Base-by-base conservation (phyloP, 2,113 vertebrate genomes). In the Seriola quinqueradiata region DNA sequence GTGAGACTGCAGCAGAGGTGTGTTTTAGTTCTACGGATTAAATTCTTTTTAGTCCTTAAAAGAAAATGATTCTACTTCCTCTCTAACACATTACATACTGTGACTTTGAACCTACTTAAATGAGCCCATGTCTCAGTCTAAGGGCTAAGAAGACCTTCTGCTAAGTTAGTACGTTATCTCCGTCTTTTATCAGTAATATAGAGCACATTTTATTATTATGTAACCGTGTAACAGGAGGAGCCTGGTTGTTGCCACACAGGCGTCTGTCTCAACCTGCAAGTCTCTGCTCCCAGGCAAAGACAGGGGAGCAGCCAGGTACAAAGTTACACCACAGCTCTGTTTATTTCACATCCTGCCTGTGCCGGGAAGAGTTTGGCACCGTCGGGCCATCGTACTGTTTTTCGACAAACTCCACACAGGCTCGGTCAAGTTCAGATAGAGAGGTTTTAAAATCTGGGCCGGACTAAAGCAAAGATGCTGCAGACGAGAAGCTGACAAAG, bases 231-330 rank as follows among this genome's bases (percentile, higher is more conserved):
- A 74, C 55, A 68, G 40, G 63, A 72, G 57, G 48, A 84, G 65
- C 70, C 44, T 50, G 44, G 10, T 25, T 55, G 69, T 89, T 90
- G 70, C 79, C 57, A 79, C 78, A 88, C 52, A 70, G 23, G 19
- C 6, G 1, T 78, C 63, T 77, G 85, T 91, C 83, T 83, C 79
- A 90, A 91, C 90, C 77, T 82, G 91, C 70, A 61, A 0, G 65
- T 57, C 19, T 67, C 46, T 34, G 48, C 86, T 82, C 28, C 42
- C 4, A 28, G 66, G 68, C 65, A 70, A 54, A 75, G 13, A 54
- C 61, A 28, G 61, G 23, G 64, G 59, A 76, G 77, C 66, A 73
- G 65, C 75, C 71, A 81, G 83, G 79, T 79, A 74, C 74, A 44
- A 19, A 84, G 79, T 73, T 70, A 66, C 81, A 70, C 55, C 82